Evolutionary conservation across 1,140 invertebrate species (phyloP), one percentile per base, ranked within the genome.

Genomic region (Eubasilissa regina): DNA sequence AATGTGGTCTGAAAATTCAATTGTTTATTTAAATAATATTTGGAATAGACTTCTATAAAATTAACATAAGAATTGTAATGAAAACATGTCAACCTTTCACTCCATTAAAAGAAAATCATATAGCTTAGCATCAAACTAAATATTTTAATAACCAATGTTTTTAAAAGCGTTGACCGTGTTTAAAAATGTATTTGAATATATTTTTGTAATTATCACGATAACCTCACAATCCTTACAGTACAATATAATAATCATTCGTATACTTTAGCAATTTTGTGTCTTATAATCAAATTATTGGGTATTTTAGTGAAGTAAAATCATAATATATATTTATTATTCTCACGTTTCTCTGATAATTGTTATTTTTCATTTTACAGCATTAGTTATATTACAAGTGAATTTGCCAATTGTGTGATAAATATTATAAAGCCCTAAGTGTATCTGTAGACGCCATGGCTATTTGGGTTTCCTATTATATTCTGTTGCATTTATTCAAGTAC

Each of bases 181-280:
- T n/a, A 68, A 35, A 35, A 68, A 68, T 68, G 64, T 68, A 68
- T 43, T 68, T 68, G 17, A 73, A 60, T 21, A 55, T 73, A 73
- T 73, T 73, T 73, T 73, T 62, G 58, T 64, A 17, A 56, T 55
- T 19, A 75, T 58, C 55, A 75, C 53, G 35, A 75, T 58, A 75
- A 75, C 47, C 35, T 58, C 74, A 62, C 21, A 76, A 76, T 48
- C 74, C 74, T 76, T 62, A 76, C 25, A 76, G 74, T 76, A 76
- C 74, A 76, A 76, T 76, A 62, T 19, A 47, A 62, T 64, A 47
- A 76, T 13, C 74, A 48, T 76, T 76, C 58, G 74, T 76, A 76
- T 76, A 76, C 74, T 76, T 44, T 15, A 76, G 58, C 64, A 62
- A 51, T 56, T 48, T 56, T 35, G 56, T 75, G 73, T 75, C 73